Conservation (phyloP, 37 sponge, comb jelly and placozoan species). For the Mnemiopsis leidyi region DNA sequence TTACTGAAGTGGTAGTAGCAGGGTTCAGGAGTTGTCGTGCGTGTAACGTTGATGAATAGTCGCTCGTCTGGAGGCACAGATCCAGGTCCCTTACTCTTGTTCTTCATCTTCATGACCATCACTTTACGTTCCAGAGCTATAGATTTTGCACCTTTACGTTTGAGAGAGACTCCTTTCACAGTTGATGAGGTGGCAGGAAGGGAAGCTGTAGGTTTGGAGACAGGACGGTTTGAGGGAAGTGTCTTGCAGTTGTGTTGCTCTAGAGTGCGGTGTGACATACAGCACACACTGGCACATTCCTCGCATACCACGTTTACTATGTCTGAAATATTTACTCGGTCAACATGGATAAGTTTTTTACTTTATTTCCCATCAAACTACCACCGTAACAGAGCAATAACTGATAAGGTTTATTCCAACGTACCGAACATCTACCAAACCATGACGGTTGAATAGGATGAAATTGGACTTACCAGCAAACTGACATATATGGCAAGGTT, state of each 20-base stretch:
- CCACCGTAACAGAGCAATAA: no score
- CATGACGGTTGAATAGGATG: no score
- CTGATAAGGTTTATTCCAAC: no score
- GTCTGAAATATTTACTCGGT: neutral
- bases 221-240: neutral
- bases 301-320: slow-evolving; percentile 61
- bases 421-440: no score
- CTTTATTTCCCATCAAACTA: no score
- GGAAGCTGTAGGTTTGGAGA: neutral
- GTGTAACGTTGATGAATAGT: slow-evolving; percentile 28
- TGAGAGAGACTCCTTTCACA: neutral
- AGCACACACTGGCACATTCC: slow-evolving; percentile 26
- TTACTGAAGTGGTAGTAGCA: slow-evolving; percentile 49
- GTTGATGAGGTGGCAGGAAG: neutral
- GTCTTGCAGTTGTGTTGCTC: slow-evolving; percentile 36
- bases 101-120: slow-evolving; percentile 62
- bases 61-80: slow-evolving; percentile 18
- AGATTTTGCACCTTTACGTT: slow-evolving; percentile 57
- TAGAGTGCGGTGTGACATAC: slow-evolving; percentile 47
- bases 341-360: no score
- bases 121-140: slow-evolving; percentile 52
- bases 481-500: slow-evolving; percentile 39
- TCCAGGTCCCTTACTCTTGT: slow-evolving; percentile 30
- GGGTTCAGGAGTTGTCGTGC: neutral
- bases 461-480: neutral